A percentile compares a stretch with the other conserved stretches of the same genome.
Evolutionary conservation across 2,113 vertebrate genomes (phyloP).

Genomic region (Oncorhynchus gorbuscha): DNA sequence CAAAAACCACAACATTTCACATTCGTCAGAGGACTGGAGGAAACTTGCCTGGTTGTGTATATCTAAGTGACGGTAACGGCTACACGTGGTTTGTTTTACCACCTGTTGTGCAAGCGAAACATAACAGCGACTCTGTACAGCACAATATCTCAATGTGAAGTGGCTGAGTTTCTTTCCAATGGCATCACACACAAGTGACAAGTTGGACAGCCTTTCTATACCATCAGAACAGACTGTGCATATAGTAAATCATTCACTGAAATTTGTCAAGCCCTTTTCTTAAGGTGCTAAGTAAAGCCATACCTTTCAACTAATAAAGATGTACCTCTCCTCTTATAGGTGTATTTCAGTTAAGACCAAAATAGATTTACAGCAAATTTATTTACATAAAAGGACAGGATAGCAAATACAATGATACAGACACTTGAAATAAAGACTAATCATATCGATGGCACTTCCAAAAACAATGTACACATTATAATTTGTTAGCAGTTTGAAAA

Average conservation of each 20-base stretch:
- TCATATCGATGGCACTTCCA: conserved; percentile 2
- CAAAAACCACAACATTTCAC: conserved; percentile 23
- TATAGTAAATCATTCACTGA: neutral
- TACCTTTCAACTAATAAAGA: conserved; percentile 62
- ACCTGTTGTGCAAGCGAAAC: neutral
- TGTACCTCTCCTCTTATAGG: neutral
- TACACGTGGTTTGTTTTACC: neutral
- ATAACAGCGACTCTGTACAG: neutral
- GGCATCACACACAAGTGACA: conserved; percentile 3
- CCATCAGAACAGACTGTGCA: neutral
- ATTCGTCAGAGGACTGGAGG: conserved; percentile 28
- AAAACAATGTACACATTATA: conserved; percentile 15
- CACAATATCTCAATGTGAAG: neutral
- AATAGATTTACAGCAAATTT: conserved; percentile 12
- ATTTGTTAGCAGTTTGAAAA: neutral
- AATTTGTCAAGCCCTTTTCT: neutral
- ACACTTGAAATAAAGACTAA: conserved; percentile 19
- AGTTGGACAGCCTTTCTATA: conserved; percentile 31
- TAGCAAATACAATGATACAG: too few species aligned
- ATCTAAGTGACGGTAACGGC: neutral
- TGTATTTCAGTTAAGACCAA: neutral
- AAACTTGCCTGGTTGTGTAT: conserved; percentile 24
- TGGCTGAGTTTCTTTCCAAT: neutral
- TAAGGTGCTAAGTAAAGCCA: conserved; percentile 42
- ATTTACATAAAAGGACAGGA: conserved; percentile 48